phyloP scores from a whole-genome alignment of 2,797 vertebrate genomes.

The Urocyon cinereoargenteus region DNA sequence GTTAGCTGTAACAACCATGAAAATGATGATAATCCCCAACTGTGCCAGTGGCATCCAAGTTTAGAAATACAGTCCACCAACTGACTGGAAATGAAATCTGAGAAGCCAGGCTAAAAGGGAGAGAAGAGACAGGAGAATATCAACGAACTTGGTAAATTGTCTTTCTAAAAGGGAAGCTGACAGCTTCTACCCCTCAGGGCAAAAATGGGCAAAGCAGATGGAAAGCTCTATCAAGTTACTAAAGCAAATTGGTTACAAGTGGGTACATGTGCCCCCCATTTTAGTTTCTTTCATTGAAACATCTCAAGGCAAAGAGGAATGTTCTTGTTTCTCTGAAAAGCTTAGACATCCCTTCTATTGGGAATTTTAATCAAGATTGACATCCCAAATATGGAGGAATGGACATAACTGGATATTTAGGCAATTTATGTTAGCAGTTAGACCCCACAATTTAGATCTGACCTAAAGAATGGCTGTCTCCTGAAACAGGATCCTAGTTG shows the following conservation, averaged over 20 bases:
- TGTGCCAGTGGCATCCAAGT: neutral
- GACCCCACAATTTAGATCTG: neutral
- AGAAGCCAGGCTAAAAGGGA: neutral
- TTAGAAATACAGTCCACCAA: neutral
- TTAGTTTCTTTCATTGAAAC: constrained; percentile 6
- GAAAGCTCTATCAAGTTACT: neutral
- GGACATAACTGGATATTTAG: neutral
- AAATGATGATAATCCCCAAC: neutral
- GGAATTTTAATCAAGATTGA: neutral
- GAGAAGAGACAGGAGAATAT: neutral
- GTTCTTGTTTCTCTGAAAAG: constrained; percentile 53
- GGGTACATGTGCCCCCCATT: neutral
- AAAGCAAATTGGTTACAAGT: neutral
- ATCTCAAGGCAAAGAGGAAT: constrained; percentile 12
- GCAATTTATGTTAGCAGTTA: neutral
- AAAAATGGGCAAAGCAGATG: neutral
- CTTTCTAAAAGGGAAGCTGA: neutral
- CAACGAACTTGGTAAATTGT: neutral
- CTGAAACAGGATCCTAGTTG: constrained; percentile 66
- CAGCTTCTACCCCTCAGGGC: neutral
- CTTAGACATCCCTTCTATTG: neutral
- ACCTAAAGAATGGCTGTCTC: constrained; percentile 65
- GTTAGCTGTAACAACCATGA: neutral
- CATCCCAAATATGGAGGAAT: neutral
- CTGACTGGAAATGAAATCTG: neutral